phyloP scores from a whole-genome alignment of 2,113 vertebrate genomes.

The Erythrocercus mccallii region DNA sequence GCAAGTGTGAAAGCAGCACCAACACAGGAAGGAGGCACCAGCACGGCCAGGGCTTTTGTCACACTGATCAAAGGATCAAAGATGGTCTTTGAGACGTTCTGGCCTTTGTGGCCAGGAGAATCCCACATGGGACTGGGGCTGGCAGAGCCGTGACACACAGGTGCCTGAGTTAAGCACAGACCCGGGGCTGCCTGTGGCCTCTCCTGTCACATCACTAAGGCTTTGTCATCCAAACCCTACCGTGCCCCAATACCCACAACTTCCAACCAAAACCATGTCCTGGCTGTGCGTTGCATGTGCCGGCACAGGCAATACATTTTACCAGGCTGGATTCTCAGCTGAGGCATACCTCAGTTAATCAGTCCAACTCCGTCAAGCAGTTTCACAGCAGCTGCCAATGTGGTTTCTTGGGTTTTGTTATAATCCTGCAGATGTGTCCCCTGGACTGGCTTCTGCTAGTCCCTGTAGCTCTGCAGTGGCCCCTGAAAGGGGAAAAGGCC shows the following conservation, averaged over 20 bases:
- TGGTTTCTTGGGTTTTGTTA: neutral
- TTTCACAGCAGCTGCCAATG: neutral
- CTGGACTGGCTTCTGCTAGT: neutral
- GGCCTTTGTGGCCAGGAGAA: neutral
- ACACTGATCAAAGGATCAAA: neutral
- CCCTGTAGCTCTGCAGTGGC: neutral
- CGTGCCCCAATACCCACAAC: rapidly evolving
- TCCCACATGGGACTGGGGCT: neutral
- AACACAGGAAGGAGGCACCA: neutral
- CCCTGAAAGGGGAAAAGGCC: neutral
- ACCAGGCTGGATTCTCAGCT: neutral
- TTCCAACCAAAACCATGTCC: neutral
- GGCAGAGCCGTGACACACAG: neutral
- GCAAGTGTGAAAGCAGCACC: neutral
- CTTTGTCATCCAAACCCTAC: no score
- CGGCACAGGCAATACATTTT: rapidly evolving
- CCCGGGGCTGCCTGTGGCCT: rapidly evolving
- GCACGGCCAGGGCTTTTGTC: neutral
- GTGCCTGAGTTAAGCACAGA: neutral
- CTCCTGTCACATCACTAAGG: neutral
- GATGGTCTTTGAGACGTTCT: neutral
- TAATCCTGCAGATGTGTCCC: neutral
- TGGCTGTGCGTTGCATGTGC: neutral
- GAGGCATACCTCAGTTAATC: neutral
- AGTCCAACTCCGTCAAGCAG: neutral